phyloP scores from a whole-genome alignment of 37 sponge, comb jelly and placozoan species.

The Hexactinellida sp. region DNA sequence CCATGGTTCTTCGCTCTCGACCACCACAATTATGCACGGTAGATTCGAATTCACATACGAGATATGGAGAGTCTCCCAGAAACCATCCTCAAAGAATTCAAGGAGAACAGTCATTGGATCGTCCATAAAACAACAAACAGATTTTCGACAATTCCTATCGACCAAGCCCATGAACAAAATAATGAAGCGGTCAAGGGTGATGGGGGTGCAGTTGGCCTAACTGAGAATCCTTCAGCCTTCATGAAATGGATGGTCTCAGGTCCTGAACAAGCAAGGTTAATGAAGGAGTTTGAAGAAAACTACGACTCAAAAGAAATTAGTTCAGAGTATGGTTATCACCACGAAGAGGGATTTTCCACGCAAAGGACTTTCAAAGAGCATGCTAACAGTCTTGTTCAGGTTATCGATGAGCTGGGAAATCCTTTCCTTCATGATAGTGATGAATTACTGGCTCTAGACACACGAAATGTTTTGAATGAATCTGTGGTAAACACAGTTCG shows the following conservation, averaged over 20 bases:
- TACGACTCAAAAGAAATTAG: neutral
- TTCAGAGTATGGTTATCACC: too few relatives aligned
- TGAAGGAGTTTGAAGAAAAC: neutral
- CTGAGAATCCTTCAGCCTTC: too few relatives aligned
- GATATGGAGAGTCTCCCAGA: neutral
- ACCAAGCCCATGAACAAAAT: neutral
- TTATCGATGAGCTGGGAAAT: too few relatives aligned
- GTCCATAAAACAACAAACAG: neutral
- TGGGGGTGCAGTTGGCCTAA: neutral
- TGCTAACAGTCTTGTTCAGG: too few relatives aligned
- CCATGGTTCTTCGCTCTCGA: too few relatives aligned
- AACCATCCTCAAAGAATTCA: neutral
- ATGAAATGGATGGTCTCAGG: neutral
- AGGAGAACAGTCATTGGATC: neutral
- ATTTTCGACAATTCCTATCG: constrained; percentile 15
- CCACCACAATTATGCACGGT: neutral
- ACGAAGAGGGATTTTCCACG: too few relatives aligned
- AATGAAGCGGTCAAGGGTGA: neutral
- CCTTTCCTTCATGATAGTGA: too few relatives aligned
- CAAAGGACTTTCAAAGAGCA: too few relatives aligned
- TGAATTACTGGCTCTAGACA: neutral
- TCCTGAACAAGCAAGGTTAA: neutral
- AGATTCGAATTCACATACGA: neutral
- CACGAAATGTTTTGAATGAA: too few relatives aligned
- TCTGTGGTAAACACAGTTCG: too few relatives aligned